Evolutionary conservation across 2,797 vertebrate genomes (phyloP).

Genomic region (Rhynchotus rufescens): DNA sequence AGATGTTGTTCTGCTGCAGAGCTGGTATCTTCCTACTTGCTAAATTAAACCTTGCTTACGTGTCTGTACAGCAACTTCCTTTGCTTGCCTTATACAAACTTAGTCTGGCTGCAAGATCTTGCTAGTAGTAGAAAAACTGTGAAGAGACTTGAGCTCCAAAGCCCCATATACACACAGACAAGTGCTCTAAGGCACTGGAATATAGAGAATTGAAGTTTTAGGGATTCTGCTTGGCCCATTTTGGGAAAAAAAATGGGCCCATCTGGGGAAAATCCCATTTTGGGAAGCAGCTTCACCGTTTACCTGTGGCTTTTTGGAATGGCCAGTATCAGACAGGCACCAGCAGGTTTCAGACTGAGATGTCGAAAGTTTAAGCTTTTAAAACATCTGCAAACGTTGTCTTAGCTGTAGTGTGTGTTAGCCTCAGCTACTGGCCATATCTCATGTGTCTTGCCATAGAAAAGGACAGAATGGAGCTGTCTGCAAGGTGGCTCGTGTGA

Average conservation of each 20-base stretch:
- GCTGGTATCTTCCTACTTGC: background rate
- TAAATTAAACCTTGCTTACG: background rate
- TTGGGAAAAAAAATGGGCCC: too few species aligned
- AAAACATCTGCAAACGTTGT: background rate
- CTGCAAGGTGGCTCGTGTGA: background rate
- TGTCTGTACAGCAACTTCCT: background rate
- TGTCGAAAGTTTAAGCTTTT: background rate
- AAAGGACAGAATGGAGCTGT: background rate
- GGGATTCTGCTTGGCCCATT: background rate
- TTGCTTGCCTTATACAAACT: background rate
- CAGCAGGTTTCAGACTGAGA: background rate
- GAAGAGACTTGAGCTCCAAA: background rate
- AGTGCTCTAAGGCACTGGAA: background rate
- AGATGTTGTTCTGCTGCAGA: background rate
- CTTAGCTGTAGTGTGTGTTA: background rate
- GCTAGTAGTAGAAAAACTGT: background rate
- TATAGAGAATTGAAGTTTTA: background rate
- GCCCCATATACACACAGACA: background rate
- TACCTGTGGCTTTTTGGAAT: background rate
- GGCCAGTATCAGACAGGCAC: background rate
- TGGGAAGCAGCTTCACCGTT: background rate
- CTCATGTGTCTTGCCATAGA: background rate
- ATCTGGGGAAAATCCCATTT: background rate
- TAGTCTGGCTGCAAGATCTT: background rate
- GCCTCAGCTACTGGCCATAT: background rate